Base-by-base conservation (phyloP, 2,888 invertebrate genomes). In the Timema podura region DNA sequence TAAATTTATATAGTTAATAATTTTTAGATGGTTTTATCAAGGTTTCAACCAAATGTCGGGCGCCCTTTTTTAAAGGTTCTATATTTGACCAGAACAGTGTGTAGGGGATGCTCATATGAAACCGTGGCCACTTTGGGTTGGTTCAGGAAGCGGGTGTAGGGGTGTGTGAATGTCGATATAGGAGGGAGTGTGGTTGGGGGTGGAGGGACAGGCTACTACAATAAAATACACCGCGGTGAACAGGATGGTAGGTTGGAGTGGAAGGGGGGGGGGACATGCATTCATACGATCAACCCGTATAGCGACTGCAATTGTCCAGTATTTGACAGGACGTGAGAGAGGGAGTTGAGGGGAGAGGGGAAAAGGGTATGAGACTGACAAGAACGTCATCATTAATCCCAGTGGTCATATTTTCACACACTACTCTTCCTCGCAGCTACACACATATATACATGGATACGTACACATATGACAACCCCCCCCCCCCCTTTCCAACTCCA, bases 331-430 rank as follows among this genome's bases (percentile, higher is more conserved):
- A 45, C 51, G 46, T 30, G 45, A 44, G 54, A 30, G 67, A 10
- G 45, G 1, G 69, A 45, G 69, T 10, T 66, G 11, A 10, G 30
- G 72, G 68, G 68, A 44, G 48, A 44, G 57, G 70, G 48, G 68
- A 66, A 44, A 46, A 70, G 70, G 65, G 70, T 67, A 44, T 48
- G 11, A 51, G 30, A 54, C 64, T 72, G 72, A 76, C 76, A 76
- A 75, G 76, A 75, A 75, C 76, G 75, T 76, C 76, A 30, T 30
- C 30, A 76, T 76, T 76, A 76, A 75, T 76, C 76, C 76, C 76
- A 74, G 73, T 73, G 76, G 76, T 76, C 75, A 76, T 76, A 76
- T 76, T 76, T 75, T 75, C 75, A 73, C 71, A 51, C 30, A 30
- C 30, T 30, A 30, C 30, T 30, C 30, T 30, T 30, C 65, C 47